Evolutionary conservation across 2,113 vertebrate genomes (phyloP), one percentile per base, ranked within the genome.

Genomic region (Lepus americanus): DNA sequence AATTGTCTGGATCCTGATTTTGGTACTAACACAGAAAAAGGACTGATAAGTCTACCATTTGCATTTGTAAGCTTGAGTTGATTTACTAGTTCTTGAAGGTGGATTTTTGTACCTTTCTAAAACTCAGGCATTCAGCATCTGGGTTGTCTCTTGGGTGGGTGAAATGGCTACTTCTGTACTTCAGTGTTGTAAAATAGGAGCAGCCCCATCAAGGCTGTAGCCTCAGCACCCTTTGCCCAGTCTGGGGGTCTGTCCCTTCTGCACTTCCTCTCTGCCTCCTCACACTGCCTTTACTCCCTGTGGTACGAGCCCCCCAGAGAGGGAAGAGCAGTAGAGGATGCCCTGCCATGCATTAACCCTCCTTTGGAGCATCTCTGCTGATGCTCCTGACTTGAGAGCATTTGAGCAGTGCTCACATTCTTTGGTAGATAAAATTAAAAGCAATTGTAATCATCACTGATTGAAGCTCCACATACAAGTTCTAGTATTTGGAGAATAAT

Each of bases 101-200:
- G 95, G 73, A 95, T 91, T 89, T 70, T 39, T 94, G 59, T 97
- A 83, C 81, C 91, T 95, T 51, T 94, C 95, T 67, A 61, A 90
- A 51, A 63, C 44, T 49, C 83, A 70, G 87, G n/a, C 69, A 96
- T 64, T 84, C 89, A 85, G 72, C 80, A 85, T 96, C 87, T 55
- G 83, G 76, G 64, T n/a, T 51, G 33, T 87, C 64, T n/a, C 25
- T 49, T 92, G 81, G 70, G 66, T 92, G 81, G 64, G 66, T 76
- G 51, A 89, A 74, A 51, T 66, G 77, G 39, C 72, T 61, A 12
- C 93, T 61, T 95, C 69, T 93, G 76, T 87, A 70, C 66, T 82
- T 55, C 87, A 94, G 64, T 20, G 81, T 86, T 72, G 31, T 96
- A 72, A 12, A 1, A 69, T 63, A 27, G 4, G 44, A 74, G 53